Evolutionary conservation across 2,888 invertebrate species (phyloP).

Genomic region (Rapana venosa): DNA sequence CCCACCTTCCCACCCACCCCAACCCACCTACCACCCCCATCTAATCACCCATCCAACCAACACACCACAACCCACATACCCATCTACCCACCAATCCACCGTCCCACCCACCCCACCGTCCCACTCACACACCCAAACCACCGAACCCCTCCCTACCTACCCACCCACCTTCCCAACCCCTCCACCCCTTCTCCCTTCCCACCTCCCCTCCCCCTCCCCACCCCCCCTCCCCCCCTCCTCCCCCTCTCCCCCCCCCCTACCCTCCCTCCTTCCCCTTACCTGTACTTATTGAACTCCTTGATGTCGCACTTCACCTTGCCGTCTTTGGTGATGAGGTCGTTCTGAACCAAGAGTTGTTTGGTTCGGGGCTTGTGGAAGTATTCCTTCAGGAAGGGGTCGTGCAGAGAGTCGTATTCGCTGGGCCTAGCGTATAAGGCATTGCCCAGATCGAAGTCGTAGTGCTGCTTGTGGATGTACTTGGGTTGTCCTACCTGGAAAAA

Average conservation of each 20-base stretch:
- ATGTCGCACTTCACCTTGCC: constrained; percentile 82
- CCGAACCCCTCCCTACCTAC: no score
- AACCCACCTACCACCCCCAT: no score
- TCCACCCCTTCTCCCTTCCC: not conserved
- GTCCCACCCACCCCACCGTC: no score
- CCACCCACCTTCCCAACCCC: not conserved
- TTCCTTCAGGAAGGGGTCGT: constrained; percentile 70
- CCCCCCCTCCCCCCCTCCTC: no score
- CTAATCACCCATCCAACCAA: no score
- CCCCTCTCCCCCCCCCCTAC: no score
- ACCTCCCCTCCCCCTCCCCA: not conserved
- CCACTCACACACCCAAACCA: not conserved
- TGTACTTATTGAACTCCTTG: constrained; percentile 84
- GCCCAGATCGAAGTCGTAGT: constrained; percentile 69
- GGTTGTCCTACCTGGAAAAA: constrained; percentile 49
- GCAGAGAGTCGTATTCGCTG: constrained; percentile 68
- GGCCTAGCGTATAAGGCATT: constrained; percentile 67
- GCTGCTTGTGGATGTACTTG: constrained; percentile 60
- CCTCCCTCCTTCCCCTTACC: constrained; percentile 61
- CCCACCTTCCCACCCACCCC: no score
- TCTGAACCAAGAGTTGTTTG: constrained; percentile 56
- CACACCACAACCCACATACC: no score
- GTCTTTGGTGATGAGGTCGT: constrained; percentile 49
- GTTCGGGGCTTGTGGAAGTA: constrained; percentile 57
- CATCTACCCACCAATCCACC: no score